Evolutionary conservation across 2,113 vertebrate species (phyloP), one percentile per base, ranked within the genome.

Genomic region (Cairina moschata): DNA sequence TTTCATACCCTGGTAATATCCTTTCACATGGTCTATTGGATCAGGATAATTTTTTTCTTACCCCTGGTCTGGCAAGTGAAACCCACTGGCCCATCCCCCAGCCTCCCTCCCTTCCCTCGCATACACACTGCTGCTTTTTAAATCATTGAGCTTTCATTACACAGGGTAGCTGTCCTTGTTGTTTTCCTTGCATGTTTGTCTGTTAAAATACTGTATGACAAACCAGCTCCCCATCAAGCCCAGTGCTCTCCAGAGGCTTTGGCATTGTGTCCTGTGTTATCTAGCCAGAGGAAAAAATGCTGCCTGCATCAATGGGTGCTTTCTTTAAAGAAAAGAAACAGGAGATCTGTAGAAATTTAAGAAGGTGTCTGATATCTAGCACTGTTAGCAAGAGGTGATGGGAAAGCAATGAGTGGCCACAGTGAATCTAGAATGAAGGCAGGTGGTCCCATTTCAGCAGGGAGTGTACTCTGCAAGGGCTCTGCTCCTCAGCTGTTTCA

Each of bases 1-100:
- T 94, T 97, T 96, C 79, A 82, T 94, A 93, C 68, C 88, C 67
- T 3, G 4, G 74, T 85, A 94, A 95, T 96, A 95, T 86, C 77
- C 46, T 93, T 89, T 93, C 78, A 46, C 92, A 93, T 78, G 71
- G 75, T 92, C 68, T 84, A 36, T 73, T 91, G 74, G 73, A 91
- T 85, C 32, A 74, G 76, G 79, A 74, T 86, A 86, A 84, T 93
- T 95, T 93, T 93, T 36, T 96, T 87, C 85, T 93, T 93, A 93
- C 82, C n/a, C 34, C 67, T 84, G 74, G 36, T 69, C 69, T 83
- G 81, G 93, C 46, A 87, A 94, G 65, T 58, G 38, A 91, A 91
- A 94, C 71, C 42, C 89, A 44, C 73, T 14, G 25, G 73, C 72
- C 72, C 86, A 67, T 62, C 58, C 91, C 77, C 83, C 86, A 84